These are phyloP conservation scores for Apocheima hispidaria DNA, from an alignment of 2,888 invertebrate species.

Conservation along the genomic window DNA sequence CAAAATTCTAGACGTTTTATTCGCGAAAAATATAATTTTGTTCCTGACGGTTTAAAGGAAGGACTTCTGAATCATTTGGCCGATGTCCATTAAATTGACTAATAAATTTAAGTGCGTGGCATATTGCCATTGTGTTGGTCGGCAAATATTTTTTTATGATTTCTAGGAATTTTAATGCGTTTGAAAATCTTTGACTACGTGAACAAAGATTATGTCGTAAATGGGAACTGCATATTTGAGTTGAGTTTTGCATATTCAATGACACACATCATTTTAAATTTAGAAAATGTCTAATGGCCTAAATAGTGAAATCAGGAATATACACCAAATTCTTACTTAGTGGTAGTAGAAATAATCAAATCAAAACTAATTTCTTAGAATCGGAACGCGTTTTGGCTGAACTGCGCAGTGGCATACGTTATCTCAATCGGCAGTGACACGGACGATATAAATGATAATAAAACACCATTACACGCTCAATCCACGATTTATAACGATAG, in stretches of 20 bases:
- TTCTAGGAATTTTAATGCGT: background rate
- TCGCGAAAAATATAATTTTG: constrained; percentile 1
- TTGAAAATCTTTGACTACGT: background rate
- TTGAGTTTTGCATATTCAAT: background rate
- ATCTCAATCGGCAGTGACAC: constrained; percentile 72
- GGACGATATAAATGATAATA: constrained; percentile 76
- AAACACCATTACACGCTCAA: constrained; percentile 60
- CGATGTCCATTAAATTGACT: constrained; percentile 54
- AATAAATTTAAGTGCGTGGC: constrained; percentile 50
- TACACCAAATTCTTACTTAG: constrained; percentile 3
- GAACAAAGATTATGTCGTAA: background rate
- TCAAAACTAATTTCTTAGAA: constrained; percentile 55
- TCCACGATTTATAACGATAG: constrained; percentile 47
- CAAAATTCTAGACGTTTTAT: constrained; percentile 6
- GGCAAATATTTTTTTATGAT: constrained; percentile 4
- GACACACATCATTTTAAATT: background rate
- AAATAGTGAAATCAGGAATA: constrained; percentile 27
- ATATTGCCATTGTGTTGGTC: constrained; percentile 47
- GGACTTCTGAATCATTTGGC: constrained; percentile 61
- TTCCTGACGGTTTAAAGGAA: constrained; percentile 6
- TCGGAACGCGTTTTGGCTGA: constrained; percentile 59
- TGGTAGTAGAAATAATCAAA: constrained; percentile 23
- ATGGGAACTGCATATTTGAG: background rate
- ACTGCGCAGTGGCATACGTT: constrained; percentile 77
- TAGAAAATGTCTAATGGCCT: background rate